Evolutionary conservation across 2,797 vertebrate genomes (phyloP).

Genomic region (Sebastes itinus): DNA sequence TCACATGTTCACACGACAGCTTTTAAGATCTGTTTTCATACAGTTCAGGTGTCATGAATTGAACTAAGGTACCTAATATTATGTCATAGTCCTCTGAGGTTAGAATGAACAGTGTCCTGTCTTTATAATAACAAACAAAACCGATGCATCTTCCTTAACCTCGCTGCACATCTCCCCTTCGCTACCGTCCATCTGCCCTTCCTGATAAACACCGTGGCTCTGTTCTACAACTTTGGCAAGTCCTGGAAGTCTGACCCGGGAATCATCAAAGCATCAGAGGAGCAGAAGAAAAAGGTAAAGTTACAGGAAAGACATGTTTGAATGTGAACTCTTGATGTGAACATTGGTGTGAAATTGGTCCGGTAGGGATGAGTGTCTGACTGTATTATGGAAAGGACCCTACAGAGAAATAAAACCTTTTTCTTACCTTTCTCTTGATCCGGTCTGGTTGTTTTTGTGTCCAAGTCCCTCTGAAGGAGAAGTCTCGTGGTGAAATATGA

Average conservation of each 20-base stretch:
- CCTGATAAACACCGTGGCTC: slow-evolving; percentile 92
- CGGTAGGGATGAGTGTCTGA: too few relatives aligned
- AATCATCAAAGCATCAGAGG: slow-evolving; percentile 98
- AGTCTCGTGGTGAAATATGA: rapidly evolving
- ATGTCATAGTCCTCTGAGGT: neutral
- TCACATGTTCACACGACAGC: too few relatives aligned
- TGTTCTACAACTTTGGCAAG: slow-evolving; percentile 99
- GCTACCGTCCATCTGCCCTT: slow-evolving; percentile 95
- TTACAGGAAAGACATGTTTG: neutral
- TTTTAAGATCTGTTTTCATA: too few relatives aligned
- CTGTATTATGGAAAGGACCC: too few relatives aligned
- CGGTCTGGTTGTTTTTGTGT: too few relatives aligned
- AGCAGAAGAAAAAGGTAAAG: slow-evolving; percentile 99
- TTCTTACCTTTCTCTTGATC: too few relatives aligned
- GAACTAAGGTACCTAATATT: too few relatives aligned
- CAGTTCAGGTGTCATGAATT: too few relatives aligned
- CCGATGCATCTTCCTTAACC: slow-evolving; percentile 84
- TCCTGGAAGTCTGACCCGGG: slow-evolving; percentile 99
- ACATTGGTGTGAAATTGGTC: too few relatives aligned
- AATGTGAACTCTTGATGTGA: too few relatives aligned
- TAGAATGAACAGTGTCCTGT: neutral
- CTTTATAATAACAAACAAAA: neutral
- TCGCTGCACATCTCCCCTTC: slow-evolving; percentile 90
- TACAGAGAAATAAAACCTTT: too few relatives aligned
- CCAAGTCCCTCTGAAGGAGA: too few relatives aligned